These are phyloP conservation scores for Temnothorax ravouxi DNA, from an alignment of 2,888 invertebrate species.

Conservation along the genomic window DNA sequence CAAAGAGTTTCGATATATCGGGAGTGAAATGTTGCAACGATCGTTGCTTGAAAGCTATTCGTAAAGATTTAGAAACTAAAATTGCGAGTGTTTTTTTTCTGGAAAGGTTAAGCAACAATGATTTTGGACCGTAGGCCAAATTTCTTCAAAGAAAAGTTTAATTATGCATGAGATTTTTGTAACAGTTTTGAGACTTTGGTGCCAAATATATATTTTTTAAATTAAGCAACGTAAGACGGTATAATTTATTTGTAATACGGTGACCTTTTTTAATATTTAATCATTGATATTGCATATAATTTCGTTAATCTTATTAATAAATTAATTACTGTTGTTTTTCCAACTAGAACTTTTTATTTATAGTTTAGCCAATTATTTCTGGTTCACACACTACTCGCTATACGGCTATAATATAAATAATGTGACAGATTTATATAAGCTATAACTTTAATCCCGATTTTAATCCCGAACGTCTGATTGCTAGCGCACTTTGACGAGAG, in stretches of 20 bases:
- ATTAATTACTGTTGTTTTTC: background rate
- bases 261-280: background rate
- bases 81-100: background rate
- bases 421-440: background rate
- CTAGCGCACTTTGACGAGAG: background rate
- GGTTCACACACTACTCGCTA: background rate
- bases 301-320: background rate
- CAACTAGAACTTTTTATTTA: background rate
- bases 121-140: background rate
- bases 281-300: background rate
- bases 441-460: no score
- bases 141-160: background rate
- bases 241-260: background rate
- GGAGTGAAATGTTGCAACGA: background rate
- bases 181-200: background rate
- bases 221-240: background rate
- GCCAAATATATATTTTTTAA: background rate
- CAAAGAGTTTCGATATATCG: background rate
- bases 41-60: background rate
- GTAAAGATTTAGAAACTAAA: background rate
- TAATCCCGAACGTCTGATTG: background rate
- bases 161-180: background rate
- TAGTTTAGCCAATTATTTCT: background rate
- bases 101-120: background rate
- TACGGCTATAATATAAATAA: background rate